Percentiles rank a stretch among this genome's conserved stretches.
These are phyloP conservation scores for Mionectes olivaceus DNA, from an alignment of 2,797 vertebrate genomes.

Conservation along the genomic window DNA sequence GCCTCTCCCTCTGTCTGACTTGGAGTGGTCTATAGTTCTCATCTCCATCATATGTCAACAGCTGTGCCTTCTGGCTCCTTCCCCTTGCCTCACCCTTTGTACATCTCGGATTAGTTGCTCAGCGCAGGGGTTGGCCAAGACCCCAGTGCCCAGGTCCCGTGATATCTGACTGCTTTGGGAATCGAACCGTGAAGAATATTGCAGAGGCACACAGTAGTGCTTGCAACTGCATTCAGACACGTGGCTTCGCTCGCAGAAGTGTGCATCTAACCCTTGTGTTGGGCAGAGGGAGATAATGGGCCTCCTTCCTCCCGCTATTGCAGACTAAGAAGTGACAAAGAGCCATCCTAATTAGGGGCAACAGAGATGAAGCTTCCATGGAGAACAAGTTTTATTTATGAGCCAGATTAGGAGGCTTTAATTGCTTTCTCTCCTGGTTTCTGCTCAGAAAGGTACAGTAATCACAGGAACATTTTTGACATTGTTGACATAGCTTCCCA, in stretches of 20 bases:
- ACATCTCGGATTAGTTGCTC: background rate
- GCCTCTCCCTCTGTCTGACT: conserved; percentile 68
- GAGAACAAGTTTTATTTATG: conserved; percentile 74
- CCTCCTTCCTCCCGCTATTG: background rate
- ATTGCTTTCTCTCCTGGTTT: conserved; percentile 73
- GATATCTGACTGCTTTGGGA: background rate
- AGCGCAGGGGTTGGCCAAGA: background rate
- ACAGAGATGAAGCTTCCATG: conserved; percentile 25
- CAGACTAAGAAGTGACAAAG: conserved; percentile 8
- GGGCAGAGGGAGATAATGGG: background rate
- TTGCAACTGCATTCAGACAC: background rate
- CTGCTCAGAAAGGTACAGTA: conserved; percentile 78
- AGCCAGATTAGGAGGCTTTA: conserved; percentile 75
- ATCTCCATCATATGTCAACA: conserved; percentile 43
- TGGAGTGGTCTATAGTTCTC: conserved; percentile 63
- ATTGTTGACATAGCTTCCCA: conserved; percentile 77
- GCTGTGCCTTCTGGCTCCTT: conserved; percentile 43
- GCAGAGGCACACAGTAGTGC: background rate
- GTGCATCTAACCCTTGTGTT: background rate
- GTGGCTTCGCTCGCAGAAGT: background rate
- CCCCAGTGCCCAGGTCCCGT: background rate
- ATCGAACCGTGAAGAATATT: background rate
- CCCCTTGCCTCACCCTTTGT: conserved; percentile 25
- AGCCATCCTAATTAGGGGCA: conserved; percentile 8
- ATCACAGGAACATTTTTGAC: conserved; percentile 77